Evolutionary conservation across 2,888 invertebrate species (phyloP).

Genomic region (Sussaba pulchella): DNA sequence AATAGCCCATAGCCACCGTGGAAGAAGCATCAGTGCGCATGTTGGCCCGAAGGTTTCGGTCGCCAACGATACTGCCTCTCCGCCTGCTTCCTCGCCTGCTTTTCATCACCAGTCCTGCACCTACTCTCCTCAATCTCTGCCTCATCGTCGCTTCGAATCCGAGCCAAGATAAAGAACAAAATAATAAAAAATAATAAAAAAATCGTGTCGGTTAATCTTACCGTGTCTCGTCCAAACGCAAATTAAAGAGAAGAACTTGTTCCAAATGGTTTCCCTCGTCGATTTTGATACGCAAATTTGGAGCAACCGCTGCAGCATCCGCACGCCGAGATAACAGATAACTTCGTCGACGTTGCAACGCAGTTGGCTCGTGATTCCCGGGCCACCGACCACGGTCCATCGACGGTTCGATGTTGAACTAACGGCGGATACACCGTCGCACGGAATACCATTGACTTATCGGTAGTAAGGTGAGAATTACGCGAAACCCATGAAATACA

Average conservation of each 20-base stretch:
- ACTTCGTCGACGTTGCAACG: not conserved
- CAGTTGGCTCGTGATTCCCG: not conserved
- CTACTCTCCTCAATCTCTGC: constrained; percentile 29
- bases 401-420: not conserved
- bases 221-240: too few species aligned
- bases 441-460: not conserved
- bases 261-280: not conserved
- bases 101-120: constrained; percentile 10
- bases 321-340: not conserved
- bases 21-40: constrained; percentile 63
- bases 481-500: not conserved
- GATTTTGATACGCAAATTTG: not conserved
- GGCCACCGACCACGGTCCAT: not conserved
- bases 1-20: constrained; percentile 43
- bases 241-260: constrained; percentile 8
- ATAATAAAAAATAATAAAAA: too few species aligned
- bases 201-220: too few species aligned
- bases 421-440: not conserved
- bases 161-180: not conserved
- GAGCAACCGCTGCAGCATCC: not conserved
- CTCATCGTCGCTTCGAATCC: constrained; percentile 9
- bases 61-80: too few species aligned
- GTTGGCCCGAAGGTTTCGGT: constrained; percentile 59
- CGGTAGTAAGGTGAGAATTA: too few species aligned
- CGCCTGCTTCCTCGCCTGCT: constrained; percentile 46